Conservation (phyloP, 2,113 vertebrate species). For the Cercocebus atys region DNA sequence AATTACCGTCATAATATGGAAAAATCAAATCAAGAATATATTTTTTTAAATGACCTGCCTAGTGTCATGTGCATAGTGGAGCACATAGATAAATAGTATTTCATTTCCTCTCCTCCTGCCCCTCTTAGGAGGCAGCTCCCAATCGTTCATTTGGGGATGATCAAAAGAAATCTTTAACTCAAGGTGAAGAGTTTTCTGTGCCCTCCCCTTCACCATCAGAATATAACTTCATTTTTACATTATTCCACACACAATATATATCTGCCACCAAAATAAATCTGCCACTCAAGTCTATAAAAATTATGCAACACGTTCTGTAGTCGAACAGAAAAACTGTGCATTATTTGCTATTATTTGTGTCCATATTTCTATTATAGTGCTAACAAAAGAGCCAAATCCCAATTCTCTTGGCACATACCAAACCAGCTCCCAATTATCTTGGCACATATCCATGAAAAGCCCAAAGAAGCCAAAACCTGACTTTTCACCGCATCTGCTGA, state of each 20-base stretch:
- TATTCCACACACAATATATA: neutral
- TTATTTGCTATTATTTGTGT: neutral
- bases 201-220: neutral
- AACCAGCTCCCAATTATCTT: conserved; percentile 35
- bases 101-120: neutral
- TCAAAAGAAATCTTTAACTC: neutral
- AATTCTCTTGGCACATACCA: neutral
- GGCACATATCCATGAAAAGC: neutral
- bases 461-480: neutral
- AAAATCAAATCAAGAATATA: neutral
- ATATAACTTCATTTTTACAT: neutral
- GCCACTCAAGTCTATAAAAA: neutral
- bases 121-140: neutral
- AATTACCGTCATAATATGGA: neutral
- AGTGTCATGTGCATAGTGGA: neutral
- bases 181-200: neutral
- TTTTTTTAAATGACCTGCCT: neutral
- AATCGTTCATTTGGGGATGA: neutral
- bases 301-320: neutral
- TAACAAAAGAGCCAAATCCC: neutral
- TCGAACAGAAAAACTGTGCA: neutral
- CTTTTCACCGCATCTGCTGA: conserved; percentile 48
- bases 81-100: neutral
- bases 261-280: neutral
- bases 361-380: neutral